These are phyloP conservation scores for Caenorhabditis sp. DNA, from an alignment of 2,888 invertebrate species.

Conservation along the genomic window DNA sequence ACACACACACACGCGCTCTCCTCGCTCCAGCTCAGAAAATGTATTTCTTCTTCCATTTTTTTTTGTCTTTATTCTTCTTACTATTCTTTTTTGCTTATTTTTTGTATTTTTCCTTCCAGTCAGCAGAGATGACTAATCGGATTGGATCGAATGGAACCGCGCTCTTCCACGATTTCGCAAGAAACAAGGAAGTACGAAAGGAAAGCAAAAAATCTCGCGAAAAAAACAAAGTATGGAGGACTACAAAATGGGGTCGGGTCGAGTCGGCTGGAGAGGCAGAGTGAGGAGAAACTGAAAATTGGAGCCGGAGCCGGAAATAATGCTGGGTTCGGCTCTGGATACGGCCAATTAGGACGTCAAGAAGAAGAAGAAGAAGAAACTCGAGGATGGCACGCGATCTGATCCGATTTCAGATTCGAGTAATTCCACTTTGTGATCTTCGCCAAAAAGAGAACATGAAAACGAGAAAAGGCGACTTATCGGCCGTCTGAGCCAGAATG, in stretches of 20 bases:
- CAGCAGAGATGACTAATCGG: conserved; percentile 3
- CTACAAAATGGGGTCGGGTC: too few relatives aligned
- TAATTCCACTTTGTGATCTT: too few relatives aligned
- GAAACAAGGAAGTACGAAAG: too few relatives aligned
- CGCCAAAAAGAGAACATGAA: neutral
- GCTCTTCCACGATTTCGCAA: neutral
- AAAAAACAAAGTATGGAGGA: too few relatives aligned
- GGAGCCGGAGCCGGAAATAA: conserved; percentile 43
- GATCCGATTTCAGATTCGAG: too few relatives aligned
- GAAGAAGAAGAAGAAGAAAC: neutral
- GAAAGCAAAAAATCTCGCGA: too few relatives aligned
- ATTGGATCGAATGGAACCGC: neutral
- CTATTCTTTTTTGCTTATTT: neutral
- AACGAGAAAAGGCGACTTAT: neutral
- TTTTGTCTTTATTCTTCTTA: too few relatives aligned
- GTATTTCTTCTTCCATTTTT: conserved; percentile 20
- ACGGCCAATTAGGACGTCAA: conserved; percentile 8
- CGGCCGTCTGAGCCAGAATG: neutral
- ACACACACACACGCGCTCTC: too few relatives aligned
- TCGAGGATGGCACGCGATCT: conserved; percentile 9
- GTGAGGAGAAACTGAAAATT: conserved; percentile 3
- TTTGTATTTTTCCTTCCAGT: neutral
- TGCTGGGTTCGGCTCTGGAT: too few relatives aligned
- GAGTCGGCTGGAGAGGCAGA: too few relatives aligned
- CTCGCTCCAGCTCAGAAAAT: conserved; percentile 7